phyloP scores from a whole-genome alignment of 2,113 vertebrate species.

The Chaetodon auriga region DNA sequence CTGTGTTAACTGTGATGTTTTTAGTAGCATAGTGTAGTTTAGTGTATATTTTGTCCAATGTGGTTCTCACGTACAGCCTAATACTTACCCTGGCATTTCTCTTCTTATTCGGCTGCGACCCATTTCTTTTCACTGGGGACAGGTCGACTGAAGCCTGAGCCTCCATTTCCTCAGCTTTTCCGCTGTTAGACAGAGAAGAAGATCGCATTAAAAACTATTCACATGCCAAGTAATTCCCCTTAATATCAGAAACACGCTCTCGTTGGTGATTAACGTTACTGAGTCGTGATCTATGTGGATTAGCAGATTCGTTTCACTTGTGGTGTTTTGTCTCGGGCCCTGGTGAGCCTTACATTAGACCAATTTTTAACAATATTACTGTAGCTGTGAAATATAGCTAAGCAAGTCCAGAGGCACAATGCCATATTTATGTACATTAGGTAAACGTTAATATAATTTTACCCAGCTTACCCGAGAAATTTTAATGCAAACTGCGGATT shows the following conservation, averaged over 20 bases:
- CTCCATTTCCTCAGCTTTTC: slow-evolving; percentile 35
- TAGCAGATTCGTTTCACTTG: background rate
- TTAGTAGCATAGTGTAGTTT: background rate
- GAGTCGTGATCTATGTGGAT: background rate
- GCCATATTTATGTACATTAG: rapidly evolving
- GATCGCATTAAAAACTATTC: background rate
- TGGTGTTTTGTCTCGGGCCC: slow-evolving; percentile 27
- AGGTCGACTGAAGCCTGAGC: slow-evolving; percentile 4
- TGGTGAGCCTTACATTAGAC: background rate
- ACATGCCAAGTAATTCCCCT: background rate
- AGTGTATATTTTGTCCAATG: background rate
- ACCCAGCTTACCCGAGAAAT: background rate
- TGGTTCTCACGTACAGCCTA: background rate
- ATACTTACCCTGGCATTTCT: slow-evolving; percentile 67
- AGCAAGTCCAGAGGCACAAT: background rate
- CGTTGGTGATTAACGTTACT: background rate
- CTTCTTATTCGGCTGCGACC: slow-evolving; percentile 40
- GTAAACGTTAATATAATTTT: background rate
- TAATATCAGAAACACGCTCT: background rate
- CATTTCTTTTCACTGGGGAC: slow-evolving; percentile 9
- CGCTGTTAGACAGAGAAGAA: background rate
- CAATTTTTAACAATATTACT: background rate
- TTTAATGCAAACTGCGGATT: background rate
- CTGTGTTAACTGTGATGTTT: background rate
- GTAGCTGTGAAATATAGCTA: background rate